phyloP scores from a whole-genome alignment of 1,140 invertebrate species.

The Vanessa atalanta region DNA sequence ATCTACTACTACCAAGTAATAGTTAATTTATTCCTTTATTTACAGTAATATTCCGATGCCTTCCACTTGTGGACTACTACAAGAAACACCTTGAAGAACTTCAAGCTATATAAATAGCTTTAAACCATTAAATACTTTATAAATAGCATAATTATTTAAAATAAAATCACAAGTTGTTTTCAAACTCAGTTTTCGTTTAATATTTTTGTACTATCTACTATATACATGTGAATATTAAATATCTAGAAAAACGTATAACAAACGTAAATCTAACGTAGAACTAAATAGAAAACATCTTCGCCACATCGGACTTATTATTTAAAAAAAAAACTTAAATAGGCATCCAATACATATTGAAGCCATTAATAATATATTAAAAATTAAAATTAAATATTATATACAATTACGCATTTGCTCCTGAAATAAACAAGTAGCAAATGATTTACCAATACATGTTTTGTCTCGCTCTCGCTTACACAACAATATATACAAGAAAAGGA shows the following conservation, averaged over 20 bases:
- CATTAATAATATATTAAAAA: slow-evolving; percentile 5
- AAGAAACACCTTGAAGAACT: slow-evolving; percentile 42
- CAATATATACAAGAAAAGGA: neutral
- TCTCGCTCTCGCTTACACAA: slow-evolving; percentile 3
- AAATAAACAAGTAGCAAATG: neutral
- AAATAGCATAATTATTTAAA: neutral
- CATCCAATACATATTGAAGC: slow-evolving; percentile 5
- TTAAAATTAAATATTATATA: slow-evolving; percentile 15
- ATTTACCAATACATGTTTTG: neutral
- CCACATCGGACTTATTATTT: slow-evolving; percentile 20
- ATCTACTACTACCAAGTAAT: too few species aligned
- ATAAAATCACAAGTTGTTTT: slow-evolving; percentile 49
- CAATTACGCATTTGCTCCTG: neutral
- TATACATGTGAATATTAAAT: slow-evolving; percentile 75
- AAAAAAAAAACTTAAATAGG: slow-evolving; percentile 28
- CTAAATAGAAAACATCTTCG: slow-evolving; percentile 49
- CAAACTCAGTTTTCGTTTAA: slow-evolving; percentile 67
- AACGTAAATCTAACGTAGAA: slow-evolving; percentile 58
- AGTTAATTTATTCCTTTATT: neutral
- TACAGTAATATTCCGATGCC: slow-evolving; percentile 58
- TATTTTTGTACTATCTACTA: slow-evolving; percentile 80
- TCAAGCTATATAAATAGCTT: neutral
- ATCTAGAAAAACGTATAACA: slow-evolving; percentile 75
- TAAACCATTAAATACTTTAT: neutral
- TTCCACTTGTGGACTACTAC: slow-evolving; percentile 59